A percentile compares a stretch with the other conserved stretches of the same genome.
These are phyloP conservation scores for Enteromius trimaculatus DNA, from an alignment of 2,797 vertebrate species.

Conservation along the genomic window DNA sequence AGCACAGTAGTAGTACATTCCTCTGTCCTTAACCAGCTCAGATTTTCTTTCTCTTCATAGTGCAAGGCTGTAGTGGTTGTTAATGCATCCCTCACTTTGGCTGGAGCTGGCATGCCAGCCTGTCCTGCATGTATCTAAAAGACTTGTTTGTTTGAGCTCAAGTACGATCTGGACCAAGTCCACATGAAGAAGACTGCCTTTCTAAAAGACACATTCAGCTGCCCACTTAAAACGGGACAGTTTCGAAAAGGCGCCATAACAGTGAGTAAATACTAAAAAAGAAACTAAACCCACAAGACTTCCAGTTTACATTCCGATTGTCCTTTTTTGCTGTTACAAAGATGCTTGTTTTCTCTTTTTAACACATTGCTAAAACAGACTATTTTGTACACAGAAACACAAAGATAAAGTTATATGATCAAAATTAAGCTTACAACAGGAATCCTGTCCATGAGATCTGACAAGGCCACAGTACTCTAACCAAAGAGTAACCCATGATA, in stretches of 20 bases:
- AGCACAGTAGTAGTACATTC: neutral
- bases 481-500: conserved; percentile 17
- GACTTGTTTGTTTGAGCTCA: conserved; percentile 71
- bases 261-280: conserved; percentile 69
- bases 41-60: conserved; percentile 36
- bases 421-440: neutral
- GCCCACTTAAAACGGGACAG: conserved; percentile 77
- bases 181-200: conserved; percentile 74
- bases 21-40: conserved; percentile 41
- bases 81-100: conserved; percentile 64
- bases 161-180: conserved; percentile 74
- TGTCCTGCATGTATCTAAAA: conserved; percentile 67
- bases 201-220: conserved; percentile 80
- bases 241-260: conserved; percentile 68
- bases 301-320: conserved; percentile 41
- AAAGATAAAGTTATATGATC: neutral
- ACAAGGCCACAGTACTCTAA: conserved; percentile 22
- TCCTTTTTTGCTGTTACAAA: neutral
- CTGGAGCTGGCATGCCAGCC: conserved; percentile 69
- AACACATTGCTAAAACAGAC: conserved; percentile 16
- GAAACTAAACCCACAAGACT: conserved; percentile 48
- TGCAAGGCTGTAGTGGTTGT: conserved; percentile 63
- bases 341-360: neutral
- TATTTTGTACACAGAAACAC: conserved; percentile 23
- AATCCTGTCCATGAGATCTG: conserved; percentile 6